A percentile compares a stretch with the other conserved stretches of the same genome.
These are phyloP conservation scores for Platycnemis pennipes DNA, from an alignment of 2,888 invertebrate species.

Conservation along the genomic window DNA sequence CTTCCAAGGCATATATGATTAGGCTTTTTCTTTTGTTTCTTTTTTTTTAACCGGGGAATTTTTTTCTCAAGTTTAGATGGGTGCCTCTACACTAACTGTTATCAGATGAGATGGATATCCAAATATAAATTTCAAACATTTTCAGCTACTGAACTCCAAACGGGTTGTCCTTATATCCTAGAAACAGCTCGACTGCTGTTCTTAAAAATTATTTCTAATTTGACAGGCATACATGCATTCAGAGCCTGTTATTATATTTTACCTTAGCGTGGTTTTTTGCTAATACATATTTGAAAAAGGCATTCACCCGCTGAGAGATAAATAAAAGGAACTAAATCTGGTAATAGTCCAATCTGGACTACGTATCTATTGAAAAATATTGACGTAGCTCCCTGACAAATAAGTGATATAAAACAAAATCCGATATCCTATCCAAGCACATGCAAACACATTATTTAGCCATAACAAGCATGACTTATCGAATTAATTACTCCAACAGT, in stretches of 20 bases:
- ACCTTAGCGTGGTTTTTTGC: not conserved
- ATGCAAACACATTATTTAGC: too few relatives aligned
- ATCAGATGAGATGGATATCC: not conserved
- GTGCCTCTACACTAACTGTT: not conserved
- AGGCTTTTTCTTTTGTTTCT: not conserved
- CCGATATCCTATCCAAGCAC: too few relatives aligned
- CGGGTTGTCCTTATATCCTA: not conserved
- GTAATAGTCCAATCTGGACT: too few relatives aligned
- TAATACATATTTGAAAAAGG: not conserved
- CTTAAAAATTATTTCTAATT: not conserved
- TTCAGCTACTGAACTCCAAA: not conserved
- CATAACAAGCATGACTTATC: too few relatives aligned
- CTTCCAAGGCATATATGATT: not conserved
- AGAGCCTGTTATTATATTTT: not conserved
- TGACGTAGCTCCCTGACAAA: too few relatives aligned
- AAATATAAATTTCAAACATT: not conserved
- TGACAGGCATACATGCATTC: not conserved
- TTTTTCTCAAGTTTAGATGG: not conserved
- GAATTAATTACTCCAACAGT: too few relatives aligned
- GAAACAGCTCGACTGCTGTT: not conserved
- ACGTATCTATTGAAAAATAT: too few relatives aligned
- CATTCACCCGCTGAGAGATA: not conserved
- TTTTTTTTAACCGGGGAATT: not conserved
- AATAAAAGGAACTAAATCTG: not conserved
- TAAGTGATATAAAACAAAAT: too few relatives aligned